Percentiles rank a stretch among this genome's conserved stretches.
phyloP scores from a whole-genome alignment of 1,140 invertebrate genomes.

The Euglossa dilemma region DNA sequence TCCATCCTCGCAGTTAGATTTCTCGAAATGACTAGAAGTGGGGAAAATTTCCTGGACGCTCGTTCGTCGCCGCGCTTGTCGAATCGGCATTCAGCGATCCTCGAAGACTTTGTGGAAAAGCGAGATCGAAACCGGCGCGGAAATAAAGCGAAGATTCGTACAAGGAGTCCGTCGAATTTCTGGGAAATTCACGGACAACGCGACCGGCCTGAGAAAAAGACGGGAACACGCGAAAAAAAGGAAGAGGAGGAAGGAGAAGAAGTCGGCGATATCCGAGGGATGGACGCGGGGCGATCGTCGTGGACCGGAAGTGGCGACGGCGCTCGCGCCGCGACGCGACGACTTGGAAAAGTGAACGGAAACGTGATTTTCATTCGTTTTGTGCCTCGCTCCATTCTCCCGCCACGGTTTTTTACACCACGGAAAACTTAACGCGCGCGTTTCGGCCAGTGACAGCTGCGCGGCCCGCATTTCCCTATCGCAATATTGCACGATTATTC shows the following conservation, averaged over 20 bases:
- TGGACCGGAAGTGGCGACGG: no score
- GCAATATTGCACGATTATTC: constrained; percentile 80
- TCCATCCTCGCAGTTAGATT: no score
- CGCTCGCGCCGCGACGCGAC: constrained; percentile 23
- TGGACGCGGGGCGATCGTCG: constrained; percentile 7
- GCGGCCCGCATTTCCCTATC: constrained; percentile 73
- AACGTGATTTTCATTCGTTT: constrained; percentile 52
- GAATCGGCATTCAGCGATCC: no score
- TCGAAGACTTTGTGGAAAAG: no score
- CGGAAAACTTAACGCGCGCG: constrained; percentile 70
- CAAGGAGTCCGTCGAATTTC: no score
- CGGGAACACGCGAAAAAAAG: neutral
- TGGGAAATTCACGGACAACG: no score
- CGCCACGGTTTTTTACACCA: constrained; percentile 39
- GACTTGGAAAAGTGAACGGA: constrained; percentile 55
- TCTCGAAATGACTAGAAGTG: no score
- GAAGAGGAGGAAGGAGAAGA: neutral
- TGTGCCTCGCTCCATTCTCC: constrained; percentile 32
- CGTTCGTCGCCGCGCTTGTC: no score
- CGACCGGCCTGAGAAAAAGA: no score
- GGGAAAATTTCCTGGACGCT: no score
- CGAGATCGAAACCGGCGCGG: no score
- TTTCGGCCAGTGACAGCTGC: constrained; percentile 74
- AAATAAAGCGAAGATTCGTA: no score
- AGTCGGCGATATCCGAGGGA: neutral